These are phyloP conservation scores for Sparus aurata DNA, from an alignment of 2,797 vertebrate genomes.

Conservation along the genomic window DNA sequence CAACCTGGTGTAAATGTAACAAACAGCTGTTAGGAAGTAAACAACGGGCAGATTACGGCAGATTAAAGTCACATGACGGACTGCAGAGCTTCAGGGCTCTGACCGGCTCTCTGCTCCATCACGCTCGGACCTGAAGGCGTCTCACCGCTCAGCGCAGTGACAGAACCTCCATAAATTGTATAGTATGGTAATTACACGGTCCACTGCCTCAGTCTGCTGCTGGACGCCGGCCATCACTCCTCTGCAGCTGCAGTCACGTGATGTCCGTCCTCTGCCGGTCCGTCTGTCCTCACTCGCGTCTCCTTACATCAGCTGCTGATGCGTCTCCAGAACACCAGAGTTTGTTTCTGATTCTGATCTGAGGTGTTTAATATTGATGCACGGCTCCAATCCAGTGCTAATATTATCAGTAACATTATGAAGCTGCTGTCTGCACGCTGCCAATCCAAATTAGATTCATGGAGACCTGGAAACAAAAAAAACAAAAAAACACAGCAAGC, in stretches of 20 bases:
- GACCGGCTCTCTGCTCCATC: neutral
- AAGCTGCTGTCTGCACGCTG: neutral
- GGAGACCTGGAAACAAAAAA: no score
- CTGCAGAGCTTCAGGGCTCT: neutral
- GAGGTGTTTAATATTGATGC: neutral
- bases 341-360: neutral
- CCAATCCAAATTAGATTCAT: neutral
- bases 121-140: slow-evolving; percentile 9
- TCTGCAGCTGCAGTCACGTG: slow-evolving; percentile 10
- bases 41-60: neutral
- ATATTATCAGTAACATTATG: neutral
- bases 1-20: neutral
- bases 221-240: neutral
- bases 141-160: neutral
- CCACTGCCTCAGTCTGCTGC: neutral
- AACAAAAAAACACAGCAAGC: no score
- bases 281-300: neutral
- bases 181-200: slow-evolving; percentile 20
- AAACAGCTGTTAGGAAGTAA: neutral
- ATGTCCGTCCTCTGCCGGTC: neutral
- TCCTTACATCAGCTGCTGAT: neutral
- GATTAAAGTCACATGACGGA: neutral
- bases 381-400: no score
- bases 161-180: slow-evolving; percentile 2
- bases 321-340: neutral